Conservation (phyloP, 2,113 vertebrate species). For the Bos javanicus region DNA sequence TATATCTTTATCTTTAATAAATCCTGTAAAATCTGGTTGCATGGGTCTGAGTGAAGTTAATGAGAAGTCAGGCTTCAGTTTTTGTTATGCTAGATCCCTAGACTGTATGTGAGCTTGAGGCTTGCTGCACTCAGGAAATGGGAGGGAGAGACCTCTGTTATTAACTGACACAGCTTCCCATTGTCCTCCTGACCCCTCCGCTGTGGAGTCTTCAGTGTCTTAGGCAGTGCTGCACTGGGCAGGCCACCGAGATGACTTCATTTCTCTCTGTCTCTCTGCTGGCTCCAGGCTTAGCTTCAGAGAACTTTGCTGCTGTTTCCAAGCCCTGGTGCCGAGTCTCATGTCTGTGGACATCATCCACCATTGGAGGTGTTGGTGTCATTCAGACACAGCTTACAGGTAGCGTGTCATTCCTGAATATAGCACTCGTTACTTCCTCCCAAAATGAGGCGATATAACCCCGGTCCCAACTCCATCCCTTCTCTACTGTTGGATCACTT, state of each 20-base stretch:
- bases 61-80: neutral
- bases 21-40: neutral
- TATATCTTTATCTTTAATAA: neutral
- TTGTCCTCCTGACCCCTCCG: neutral
- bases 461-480: fast-evolving
- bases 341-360: neutral
- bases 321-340: neutral
- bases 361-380: neutral
- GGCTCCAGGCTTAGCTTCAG: neutral
- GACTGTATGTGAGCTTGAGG: neutral
- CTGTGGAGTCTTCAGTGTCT: neutral
- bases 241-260: neutral
- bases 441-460: neutral
- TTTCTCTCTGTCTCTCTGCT: neutral
- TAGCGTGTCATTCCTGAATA: neutral
- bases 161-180: neutral
- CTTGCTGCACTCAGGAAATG: neutral
- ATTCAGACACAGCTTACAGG: neutral
- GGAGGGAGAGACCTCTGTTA: neutral
- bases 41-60: neutral
- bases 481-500: neutral
- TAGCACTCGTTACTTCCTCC: neutral
- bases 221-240: too few species aligned
- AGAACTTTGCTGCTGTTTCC: neutral
- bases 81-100: neutral